Conservation (phyloP, 2,797 vertebrate species). For the Acipenser ruthenus region DNA sequence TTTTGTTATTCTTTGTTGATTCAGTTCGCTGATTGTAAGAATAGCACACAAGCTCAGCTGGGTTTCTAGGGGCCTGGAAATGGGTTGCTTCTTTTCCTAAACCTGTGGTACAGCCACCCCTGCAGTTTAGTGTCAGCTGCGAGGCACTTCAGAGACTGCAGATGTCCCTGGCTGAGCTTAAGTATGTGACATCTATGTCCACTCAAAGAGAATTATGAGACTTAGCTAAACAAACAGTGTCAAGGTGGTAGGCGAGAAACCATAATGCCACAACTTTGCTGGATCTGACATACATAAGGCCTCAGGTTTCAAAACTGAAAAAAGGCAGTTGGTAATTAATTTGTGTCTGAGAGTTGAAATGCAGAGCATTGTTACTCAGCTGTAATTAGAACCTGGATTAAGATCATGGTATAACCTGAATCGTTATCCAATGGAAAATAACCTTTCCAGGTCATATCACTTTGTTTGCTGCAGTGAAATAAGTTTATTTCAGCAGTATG, state of each 20-base stretch:
- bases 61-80: not conserved
- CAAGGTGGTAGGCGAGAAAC: not conserved
- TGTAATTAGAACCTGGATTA: constrained; percentile 58
- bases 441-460: constrained; percentile 93
- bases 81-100: not conserved
- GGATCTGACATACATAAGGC: not conserved
- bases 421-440: constrained; percentile 84
- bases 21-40: not conserved
- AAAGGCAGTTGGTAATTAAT: constrained; percentile 41
- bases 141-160: constrained; percentile 1
- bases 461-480: constrained; percentile 90
- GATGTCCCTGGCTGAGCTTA: not conserved
- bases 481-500: constrained; percentile 93
- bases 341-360: constrained; percentile 34
- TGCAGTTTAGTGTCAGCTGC: not conserved
- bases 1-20: too few relatives aligned
- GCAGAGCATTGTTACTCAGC: constrained; percentile 42
- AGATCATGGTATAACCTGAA: constrained; percentile 63
- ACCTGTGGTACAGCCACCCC: not conserved
- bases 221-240: too few relatives aligned
- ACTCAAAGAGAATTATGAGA: not conserved
- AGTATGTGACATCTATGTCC: not conserved
- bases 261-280: not conserved
- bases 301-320: constrained; percentile 29
- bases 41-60: not conserved